phyloP scores from a whole-genome alignment of 1,140 invertebrate species.

The Sitobion miscanthi region DNA sequence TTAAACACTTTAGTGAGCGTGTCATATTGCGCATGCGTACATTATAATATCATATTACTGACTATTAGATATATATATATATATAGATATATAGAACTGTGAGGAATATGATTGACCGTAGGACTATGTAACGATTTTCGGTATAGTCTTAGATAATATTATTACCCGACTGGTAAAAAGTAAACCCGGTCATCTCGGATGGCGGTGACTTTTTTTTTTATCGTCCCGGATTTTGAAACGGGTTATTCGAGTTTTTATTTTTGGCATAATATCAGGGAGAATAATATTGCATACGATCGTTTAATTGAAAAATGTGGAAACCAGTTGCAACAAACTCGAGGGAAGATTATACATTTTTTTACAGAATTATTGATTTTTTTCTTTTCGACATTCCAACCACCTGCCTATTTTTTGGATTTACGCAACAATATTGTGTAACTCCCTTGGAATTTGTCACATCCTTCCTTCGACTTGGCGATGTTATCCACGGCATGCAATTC shows the following conservation, averaged over 20 bases:
- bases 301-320: background rate
- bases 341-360: conserved; percentile 36
- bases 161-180: background rate
- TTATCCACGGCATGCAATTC: background rate
- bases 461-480: background rate
- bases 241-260: conserved; percentile 46
- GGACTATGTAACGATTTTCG: background rate
- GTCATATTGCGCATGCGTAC: background rate
- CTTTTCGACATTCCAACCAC: background rate
- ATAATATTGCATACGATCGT: background rate
- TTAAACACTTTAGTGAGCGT: background rate
- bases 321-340: conserved; percentile 4
- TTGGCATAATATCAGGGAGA: conserved; percentile 28
- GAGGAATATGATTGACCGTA: conserved; percentile 10
- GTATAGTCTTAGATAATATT: conserved; percentile 33
- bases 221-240: conserved; percentile 31
- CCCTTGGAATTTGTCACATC: background rate
- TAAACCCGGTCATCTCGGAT: background rate
- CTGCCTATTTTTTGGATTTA: conserved; percentile 9
- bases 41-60: background rate
- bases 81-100: background rate
- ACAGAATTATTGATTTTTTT: conserved; percentile 2
- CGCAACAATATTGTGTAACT: background rate
- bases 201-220: conserved; percentile 22
- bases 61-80: background rate